phyloP scores from a whole-genome alignment of 2,888 invertebrate genomes.

The Cryptus armator region DNA sequence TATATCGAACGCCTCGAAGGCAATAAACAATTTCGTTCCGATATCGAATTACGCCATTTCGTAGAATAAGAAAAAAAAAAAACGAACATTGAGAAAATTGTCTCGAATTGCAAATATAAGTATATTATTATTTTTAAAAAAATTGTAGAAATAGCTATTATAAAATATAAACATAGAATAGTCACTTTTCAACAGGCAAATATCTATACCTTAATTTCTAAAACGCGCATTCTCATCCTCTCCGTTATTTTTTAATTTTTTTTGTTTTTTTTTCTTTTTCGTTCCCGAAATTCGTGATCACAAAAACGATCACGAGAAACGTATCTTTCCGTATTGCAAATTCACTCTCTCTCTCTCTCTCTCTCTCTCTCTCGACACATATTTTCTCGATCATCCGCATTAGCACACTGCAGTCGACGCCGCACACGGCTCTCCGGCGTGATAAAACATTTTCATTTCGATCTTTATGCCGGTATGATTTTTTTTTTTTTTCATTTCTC shows the following conservation, averaged over 20 bases:
- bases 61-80: slow-evolving; percentile 64
- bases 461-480: slow-evolving; percentile 66
- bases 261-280: slow-evolving; percentile 70
- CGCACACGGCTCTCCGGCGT: slow-evolving; percentile 57
- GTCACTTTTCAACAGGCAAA: slow-evolving; percentile 81
- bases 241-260: slow-evolving; percentile 45
- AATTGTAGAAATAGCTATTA: slow-evolving; percentile 80
- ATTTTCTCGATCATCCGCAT: slow-evolving; percentile 40
- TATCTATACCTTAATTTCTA: slow-evolving; percentile 78
- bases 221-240: slow-evolving; percentile 72
- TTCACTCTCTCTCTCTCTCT: slow-evolving; percentile 4
- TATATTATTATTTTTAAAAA: slow-evolving; percentile 70
- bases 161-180: slow-evolving; percentile 83
- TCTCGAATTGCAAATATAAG: slow-evolving; percentile 73
- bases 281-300: slow-evolving; percentile 64
- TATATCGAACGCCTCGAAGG: slow-evolving; percentile 12
- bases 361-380: slow-evolving; percentile 54
- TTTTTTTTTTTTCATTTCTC: slow-evolving; percentile 31
- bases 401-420: slow-evolving; percentile 67
- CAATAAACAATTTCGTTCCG: slow-evolving; percentile 54
- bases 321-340: slow-evolving; percentile 65
- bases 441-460: slow-evolving; percentile 70
- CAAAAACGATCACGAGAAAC: slow-evolving; percentile 63
- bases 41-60: slow-evolving; percentile 46
- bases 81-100: slow-evolving; percentile 65